Conservation (phyloP, 2,888 invertebrate species). For the Melinaea marsaeus region DNA sequence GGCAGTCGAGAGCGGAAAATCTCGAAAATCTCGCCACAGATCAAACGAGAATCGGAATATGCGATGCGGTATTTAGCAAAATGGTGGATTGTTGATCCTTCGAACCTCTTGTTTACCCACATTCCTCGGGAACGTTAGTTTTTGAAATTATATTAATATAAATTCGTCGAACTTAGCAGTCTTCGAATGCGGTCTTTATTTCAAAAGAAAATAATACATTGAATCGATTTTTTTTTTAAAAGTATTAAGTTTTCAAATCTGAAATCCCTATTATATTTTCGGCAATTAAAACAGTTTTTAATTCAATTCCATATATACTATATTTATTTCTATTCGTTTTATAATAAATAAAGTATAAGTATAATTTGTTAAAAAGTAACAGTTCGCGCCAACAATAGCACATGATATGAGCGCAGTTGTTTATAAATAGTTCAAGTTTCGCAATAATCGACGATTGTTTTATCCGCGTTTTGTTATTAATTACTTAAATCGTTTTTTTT, state of each 20-base stretch:
- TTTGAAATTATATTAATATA: neutral
- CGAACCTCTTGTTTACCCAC: neutral
- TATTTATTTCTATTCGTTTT: too few species aligned
- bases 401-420: conserved; percentile 30
- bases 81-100: conserved; percentile 40
- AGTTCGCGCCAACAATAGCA: conserved; percentile 28
- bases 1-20: conserved; percentile 63
- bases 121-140: conserved; percentile 10
- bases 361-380: too few species aligned
- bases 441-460: conserved; percentile 47
- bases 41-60: conserved; percentile 68
- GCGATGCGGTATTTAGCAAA: conserved; percentile 69
- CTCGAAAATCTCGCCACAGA: conserved; percentile 69
- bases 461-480: conserved; percentile 46
- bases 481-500: conserved; percentile 49
- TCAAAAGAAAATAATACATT: too few species aligned
- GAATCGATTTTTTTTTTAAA: too few species aligned
- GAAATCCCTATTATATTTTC: too few species aligned
- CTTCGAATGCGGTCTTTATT: neutral
- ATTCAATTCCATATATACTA: too few species aligned
- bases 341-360: too few species aligned
- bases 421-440: conserved; percentile 49
- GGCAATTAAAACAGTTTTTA: too few species aligned
- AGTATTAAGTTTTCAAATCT: too few species aligned
- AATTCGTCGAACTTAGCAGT: neutral